These are phyloP conservation scores for Ligdia adustata DNA, from an alignment of 2,888 invertebrate genomes.

Conservation along the genomic window DNA sequence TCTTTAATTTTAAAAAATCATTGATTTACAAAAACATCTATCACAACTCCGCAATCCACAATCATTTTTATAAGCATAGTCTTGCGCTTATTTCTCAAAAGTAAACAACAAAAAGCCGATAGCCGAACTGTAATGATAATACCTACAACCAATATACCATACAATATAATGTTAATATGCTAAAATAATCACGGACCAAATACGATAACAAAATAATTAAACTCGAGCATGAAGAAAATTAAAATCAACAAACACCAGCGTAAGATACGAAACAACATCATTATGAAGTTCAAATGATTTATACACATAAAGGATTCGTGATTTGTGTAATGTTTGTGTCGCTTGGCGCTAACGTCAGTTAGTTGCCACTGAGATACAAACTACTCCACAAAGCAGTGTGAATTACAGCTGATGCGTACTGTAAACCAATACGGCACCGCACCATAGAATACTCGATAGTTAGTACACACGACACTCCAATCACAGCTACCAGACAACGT, in stretches of 20 bases:
- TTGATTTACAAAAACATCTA: no score
- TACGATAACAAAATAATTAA: conserved; percentile 10
- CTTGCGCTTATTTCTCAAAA: no score
- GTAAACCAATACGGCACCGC: conserved; percentile 66
- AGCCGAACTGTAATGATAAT: conserved; percentile 9
- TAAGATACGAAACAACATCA: conserved; percentile 32
- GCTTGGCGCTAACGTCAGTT: conserved; percentile 49
- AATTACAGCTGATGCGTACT: conserved; percentile 65
- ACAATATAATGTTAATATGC: no score
- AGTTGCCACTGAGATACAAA: conserved; percentile 57
- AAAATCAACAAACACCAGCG: conserved; percentile 11
- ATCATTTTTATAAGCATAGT: no score
- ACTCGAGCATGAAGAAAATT: conserved; percentile 1
- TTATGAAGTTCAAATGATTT: conserved; percentile 41
- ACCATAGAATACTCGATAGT: conserved; percentile 13
- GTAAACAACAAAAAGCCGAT: no score
- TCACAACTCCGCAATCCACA: no score
- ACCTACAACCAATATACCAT: no score
- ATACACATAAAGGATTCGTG: conserved; percentile 53
- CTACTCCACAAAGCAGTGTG: conserved; percentile 59
- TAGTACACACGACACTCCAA: conserved; percentile 38
- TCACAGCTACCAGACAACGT: conserved; percentile 54
- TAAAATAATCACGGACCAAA: no score
- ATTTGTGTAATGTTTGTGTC: conserved; percentile 59
- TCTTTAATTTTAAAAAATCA: no score